Conservation (phyloP, 1,140 invertebrate genomes). For the Achatina immaculata region DNA sequence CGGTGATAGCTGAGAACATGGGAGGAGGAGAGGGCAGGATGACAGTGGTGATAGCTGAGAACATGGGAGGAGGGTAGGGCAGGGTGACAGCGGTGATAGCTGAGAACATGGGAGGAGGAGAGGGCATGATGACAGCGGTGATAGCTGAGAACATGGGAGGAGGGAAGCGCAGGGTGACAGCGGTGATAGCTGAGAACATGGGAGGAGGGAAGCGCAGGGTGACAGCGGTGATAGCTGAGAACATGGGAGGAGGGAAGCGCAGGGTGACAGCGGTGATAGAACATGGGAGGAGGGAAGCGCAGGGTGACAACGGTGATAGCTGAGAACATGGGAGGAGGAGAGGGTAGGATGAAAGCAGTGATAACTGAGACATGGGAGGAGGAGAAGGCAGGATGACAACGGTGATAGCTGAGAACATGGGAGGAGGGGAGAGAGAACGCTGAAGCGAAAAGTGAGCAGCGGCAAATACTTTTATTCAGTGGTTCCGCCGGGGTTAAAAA, state of each 20-base stretch:
- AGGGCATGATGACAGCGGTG: background rate
- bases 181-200: no score
- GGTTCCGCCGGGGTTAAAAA: no score
- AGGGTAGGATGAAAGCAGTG: background rate
- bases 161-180: no score
- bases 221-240: no score
- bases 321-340: background rate
- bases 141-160: background rate
- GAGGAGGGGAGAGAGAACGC: background rate
- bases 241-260: background rate
- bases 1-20: no score
- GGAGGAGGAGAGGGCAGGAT: background rate
- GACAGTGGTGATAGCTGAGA: background rate
- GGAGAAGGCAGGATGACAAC: background rate
- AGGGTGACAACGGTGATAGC: no score
- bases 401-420: no score
- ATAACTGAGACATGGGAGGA: background rate
- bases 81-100: no score
- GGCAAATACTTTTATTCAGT: no score
- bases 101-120: background rate
- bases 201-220: background rate
- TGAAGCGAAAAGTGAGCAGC: background rate
- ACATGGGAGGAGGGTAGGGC: background rate
- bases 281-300: background rate
- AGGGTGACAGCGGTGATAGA: background rate